Conservation (phyloP, 1,140 invertebrate genomes). For the Drosophila pandora region DNA sequence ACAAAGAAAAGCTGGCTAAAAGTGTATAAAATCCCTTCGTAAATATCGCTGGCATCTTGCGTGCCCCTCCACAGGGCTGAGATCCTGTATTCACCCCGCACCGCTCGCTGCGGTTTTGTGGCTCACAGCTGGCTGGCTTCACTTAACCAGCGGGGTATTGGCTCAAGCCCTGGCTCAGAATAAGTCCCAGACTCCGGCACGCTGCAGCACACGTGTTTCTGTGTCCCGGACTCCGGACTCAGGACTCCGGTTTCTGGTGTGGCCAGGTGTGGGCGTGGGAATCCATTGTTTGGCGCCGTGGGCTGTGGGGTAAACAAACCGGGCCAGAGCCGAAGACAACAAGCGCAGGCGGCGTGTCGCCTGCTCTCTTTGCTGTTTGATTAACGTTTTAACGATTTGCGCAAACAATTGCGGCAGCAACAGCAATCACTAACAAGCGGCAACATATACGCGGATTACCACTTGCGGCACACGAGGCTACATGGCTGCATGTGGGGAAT, state of each 20-base stretch:
- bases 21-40: slow-evolving; percentile 48
- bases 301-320: slow-evolving; percentile 31
- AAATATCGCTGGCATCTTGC: slow-evolving; percentile 37
- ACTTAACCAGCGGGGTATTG: slow-evolving; percentile 7
- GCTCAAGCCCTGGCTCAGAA: neutral
- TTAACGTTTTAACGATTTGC: slow-evolving; percentile 79
- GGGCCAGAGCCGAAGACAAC: slow-evolving; percentile 8
- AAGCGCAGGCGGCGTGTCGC: slow-evolving; percentile 51
- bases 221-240: neutral
- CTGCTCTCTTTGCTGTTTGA: slow-evolving; percentile 76
- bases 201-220: slow-evolving; percentile 3
- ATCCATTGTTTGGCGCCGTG: slow-evolving; percentile 45
- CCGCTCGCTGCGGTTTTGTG: slow-evolving; percentile 34
- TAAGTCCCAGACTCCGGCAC: neutral
- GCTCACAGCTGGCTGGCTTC: slow-evolving; percentile 6
- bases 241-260: slow-evolving; percentile 1
- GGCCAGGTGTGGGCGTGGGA: slow-evolving; percentile 24
- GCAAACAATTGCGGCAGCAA: slow-evolving; percentile 72
- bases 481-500: neutral
- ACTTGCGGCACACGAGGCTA: slow-evolving; percentile 16
- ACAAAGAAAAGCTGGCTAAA: slow-evolving; percentile 34
- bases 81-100: slow-evolving; percentile 5
- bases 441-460: slow-evolving; percentile 40
- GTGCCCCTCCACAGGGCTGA: slow-evolving; percentile 1
- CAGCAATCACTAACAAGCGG: slow-evolving; percentile 55